Conservation (phyloP, 2,888 invertebrate genomes). For the Dimorphilus gyrociliatus region DNA sequence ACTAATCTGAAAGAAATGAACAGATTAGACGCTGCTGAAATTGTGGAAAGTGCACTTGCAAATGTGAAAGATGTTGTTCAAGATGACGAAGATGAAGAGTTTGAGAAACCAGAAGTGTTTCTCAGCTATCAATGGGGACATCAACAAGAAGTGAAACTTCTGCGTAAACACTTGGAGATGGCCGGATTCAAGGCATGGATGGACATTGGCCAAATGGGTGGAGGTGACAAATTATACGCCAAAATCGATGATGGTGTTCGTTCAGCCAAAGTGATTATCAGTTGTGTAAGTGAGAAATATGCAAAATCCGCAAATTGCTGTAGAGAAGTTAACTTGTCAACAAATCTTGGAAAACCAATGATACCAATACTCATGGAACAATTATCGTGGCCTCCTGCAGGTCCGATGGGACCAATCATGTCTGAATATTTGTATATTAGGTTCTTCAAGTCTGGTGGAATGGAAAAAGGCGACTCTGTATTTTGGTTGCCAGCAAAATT, state of each 20-base stretch:
- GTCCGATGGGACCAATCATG: constrained; percentile 33
- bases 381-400: constrained; percentile 31
- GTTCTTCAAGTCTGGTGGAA: constrained; percentile 22
- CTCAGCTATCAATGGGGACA: constrained; percentile 31
- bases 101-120: constrained; percentile 17
- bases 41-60: constrained; percentile 29
- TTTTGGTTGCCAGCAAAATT: constrained; percentile 29
- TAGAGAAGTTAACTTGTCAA: constrained; percentile 29
- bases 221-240: constrained; percentile 31
- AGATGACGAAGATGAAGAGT: too few relatives aligned
- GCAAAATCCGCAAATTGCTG: constrained; percentile 32
- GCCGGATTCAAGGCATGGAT: constrained; percentile 32
- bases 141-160: constrained; percentile 26
- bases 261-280: constrained; percentile 23
- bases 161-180: constrained; percentile 25
- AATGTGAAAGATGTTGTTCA: too few relatives aligned
- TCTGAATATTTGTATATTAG: constrained; percentile 30
- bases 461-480: constrained; percentile 17
- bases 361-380: constrained; percentile 31
- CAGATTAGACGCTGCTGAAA: constrained; percentile 21
- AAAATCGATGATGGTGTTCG: constrained; percentile 31
- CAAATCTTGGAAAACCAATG: constrained; percentile 25
- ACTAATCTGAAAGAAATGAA: constrained; percentile 28
- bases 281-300: constrained; percentile 28
- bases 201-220: constrained; percentile 36